Evolutionary conservation across 1,140 invertebrate species (phyloP).

Genomic region (Mya arenaria): DNA sequence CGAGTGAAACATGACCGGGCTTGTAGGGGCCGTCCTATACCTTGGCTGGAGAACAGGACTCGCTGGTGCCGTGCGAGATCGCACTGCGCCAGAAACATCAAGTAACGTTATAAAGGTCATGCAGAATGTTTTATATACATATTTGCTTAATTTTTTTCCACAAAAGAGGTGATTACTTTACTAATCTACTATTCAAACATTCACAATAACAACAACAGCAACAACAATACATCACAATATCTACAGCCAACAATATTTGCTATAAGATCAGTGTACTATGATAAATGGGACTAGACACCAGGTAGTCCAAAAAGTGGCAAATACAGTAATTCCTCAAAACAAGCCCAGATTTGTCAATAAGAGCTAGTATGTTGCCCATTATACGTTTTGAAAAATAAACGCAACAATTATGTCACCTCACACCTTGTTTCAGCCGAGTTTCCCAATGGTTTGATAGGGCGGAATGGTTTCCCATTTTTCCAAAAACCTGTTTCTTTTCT

Average conservation of each 20-base stretch:
- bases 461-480: too few relatives aligned
- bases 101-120: too few relatives aligned
- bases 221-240: background rate
- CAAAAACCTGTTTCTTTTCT: too few relatives aligned
- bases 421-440: too few relatives aligned
- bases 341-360: background rate
- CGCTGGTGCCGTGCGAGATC: constrained; percentile 42
- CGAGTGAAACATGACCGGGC: constrained; percentile 53
- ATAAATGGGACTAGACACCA: too few relatives aligned
- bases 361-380: background rate
- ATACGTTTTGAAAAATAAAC: too few relatives aligned
- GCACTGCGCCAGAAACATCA: constrained; percentile 36
- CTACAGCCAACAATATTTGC: background rate
- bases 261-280: too few relatives aligned
- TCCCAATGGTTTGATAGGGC: too few relatives aligned
- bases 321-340: background rate
- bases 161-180: background rate
- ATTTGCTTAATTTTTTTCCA: background rate
- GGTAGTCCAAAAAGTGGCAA: background rate
- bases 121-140: background rate
- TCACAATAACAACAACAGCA: constrained; percentile 15
- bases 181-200: too few relatives aligned
- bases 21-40: constrained; percentile 41
- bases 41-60: constrained; percentile 37
- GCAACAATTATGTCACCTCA: too few relatives aligned